Conservation (phyloP, 2,113 vertebrate species). For the Phoxinus phoxinus region DNA sequence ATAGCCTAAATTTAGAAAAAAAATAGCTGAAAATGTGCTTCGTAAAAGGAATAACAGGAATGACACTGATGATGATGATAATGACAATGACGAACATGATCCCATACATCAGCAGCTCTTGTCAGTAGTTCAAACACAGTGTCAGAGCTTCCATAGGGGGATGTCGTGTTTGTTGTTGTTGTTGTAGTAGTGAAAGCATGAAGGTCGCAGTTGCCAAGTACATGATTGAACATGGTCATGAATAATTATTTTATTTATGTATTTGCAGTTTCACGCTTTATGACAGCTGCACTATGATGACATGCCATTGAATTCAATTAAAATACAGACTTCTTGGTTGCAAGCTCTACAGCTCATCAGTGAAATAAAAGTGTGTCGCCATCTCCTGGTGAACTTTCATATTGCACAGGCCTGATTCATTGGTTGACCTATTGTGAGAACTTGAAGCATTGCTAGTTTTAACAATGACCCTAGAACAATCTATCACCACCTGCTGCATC, state of each 20-base stretch:
- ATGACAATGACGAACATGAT: neutral
- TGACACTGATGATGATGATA: neutral
- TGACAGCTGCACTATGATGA: neutral
- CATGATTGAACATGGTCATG: neutral
- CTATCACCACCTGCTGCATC: neutral
- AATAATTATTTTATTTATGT: too few species aligned
- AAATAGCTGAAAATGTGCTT: neutral
- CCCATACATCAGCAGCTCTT: neutral
- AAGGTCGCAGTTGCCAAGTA: neutral
- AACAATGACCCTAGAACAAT: neutral
- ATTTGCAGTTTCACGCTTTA: neutral
- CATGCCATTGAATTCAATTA: neutral
- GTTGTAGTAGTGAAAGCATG: neutral
- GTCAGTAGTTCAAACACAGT: neutral
- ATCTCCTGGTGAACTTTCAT: constrained; percentile 10
- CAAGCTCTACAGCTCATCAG: neutral
- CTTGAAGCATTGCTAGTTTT: neutral
- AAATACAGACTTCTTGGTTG: neutral
- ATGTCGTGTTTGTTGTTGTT: neutral
- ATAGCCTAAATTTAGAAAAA: neutral
- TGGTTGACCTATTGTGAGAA: neutral
- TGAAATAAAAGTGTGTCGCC: neutral
- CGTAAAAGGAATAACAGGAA: neutral
- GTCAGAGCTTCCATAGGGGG: neutral
- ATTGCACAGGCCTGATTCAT: neutral